These are phyloP conservation scores for Aegotheles bennettii DNA, from an alignment of 2,113 vertebrate genomes.

Conservation along the genomic window DNA sequence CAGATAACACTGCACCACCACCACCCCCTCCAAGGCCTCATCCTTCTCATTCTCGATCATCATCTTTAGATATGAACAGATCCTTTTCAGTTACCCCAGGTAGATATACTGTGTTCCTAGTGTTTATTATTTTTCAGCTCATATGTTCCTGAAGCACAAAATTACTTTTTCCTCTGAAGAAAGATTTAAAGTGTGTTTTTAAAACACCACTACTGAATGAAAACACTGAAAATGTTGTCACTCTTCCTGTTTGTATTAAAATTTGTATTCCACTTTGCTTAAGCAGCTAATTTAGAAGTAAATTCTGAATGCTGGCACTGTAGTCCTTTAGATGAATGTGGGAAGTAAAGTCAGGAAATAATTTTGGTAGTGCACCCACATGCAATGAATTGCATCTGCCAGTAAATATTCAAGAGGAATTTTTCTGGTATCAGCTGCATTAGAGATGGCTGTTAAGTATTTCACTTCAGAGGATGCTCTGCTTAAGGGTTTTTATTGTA, in stretches of 20 bases:
- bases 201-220: neutral
- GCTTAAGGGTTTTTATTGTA: neutral
- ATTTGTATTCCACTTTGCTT: neutral
- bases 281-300: neutral
- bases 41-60: conserved; percentile 94
- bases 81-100: conserved; percentile 86
- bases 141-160: neutral
- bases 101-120: conserved; percentile 12
- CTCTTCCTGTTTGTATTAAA: neutral
- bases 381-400: neutral
- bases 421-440: neutral
- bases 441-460: neutral
- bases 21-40: conserved; percentile 93
- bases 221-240: neutral
- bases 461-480: neutral
- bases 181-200: neutral
- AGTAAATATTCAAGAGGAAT: neutral
- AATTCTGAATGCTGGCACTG: neutral
- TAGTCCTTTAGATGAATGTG: neutral
- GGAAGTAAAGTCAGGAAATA: neutral
- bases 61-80: conserved; percentile 96
- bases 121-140: neutral
- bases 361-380: neutral
- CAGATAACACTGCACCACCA: conserved; percentile 87
- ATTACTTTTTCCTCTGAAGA: neutral